A percentile compares a stretch with the other conserved stretches of the same genome.
These are phyloP conservation scores for Melanotaenia trifasciata DNA, from an alignment of 2,797 vertebrate species.

Conservation along the genomic window DNA sequence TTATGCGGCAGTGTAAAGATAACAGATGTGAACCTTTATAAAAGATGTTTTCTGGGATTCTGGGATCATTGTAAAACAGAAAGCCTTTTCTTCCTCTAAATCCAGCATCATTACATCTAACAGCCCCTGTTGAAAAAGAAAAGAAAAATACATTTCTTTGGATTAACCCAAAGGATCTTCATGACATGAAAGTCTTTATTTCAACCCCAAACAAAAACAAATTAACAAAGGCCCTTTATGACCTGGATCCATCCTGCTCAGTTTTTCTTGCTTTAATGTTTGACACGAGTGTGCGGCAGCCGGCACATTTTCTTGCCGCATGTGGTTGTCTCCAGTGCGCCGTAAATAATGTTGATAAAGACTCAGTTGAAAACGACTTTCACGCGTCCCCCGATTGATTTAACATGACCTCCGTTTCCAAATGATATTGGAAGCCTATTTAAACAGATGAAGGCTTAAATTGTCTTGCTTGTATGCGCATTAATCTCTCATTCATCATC, in stretches of 20 bases:
- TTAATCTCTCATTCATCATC: constrained; percentile 99
- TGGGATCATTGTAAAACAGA: not conserved
- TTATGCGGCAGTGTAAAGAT: not conserved
- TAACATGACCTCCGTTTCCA: constrained; percentile 97
- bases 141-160: not conserved
- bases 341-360: constrained; percentile 98
- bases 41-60: not conserved
- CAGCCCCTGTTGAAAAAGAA: too few relatives aligned
- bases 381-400: constrained; percentile 97
- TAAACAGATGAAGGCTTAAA: constrained; percentile 99
- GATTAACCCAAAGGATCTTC: not conserved
- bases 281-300: constrained; percentile 63
- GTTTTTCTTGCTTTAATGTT: constrained; percentile 47
- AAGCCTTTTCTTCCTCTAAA: not conserved
- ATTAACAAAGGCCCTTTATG: constrained; percentile 21
- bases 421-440: constrained; percentile 98
- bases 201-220: constrained; percentile 6
- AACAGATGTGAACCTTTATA: not conserved
- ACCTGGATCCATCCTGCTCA: constrained; percentile 21
- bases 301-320: constrained; percentile 61
- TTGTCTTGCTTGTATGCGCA: constrained; percentile 98
- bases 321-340: constrained; percentile 81
- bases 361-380: constrained; percentile 92
- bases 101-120: not conserved
- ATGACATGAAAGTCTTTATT: constrained; percentile 4